Evolutionary conservation across 2,113 vertebrate species (phyloP).

Genomic region (Ictalurus punctatus): DNA sequence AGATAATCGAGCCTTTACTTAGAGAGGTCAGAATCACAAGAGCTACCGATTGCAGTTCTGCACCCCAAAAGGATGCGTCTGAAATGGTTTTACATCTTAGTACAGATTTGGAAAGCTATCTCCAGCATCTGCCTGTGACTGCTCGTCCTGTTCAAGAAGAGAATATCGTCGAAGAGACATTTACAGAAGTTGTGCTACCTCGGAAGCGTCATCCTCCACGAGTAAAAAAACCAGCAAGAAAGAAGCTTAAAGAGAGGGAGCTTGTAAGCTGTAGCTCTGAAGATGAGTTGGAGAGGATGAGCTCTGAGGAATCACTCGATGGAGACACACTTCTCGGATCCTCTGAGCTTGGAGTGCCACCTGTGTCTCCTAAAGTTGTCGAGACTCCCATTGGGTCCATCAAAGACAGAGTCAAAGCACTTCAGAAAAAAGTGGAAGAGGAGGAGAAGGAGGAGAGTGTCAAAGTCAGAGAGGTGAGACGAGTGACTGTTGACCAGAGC

Average conservation of each 20-base stretch:
- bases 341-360: constrained; percentile 41
- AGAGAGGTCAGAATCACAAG: constrained; percentile 69
- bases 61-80: constrained; percentile 59
- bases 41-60: constrained; percentile 49
- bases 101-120: constrained; percentile 67
- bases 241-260: constrained; percentile 84
- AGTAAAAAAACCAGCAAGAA: constrained; percentile 88
- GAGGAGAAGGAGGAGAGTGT: constrained; percentile 81
- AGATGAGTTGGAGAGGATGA: constrained; percentile 72
- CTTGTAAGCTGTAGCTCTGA: constrained; percentile 73
- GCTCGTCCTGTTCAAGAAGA: constrained; percentile 58
- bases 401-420: constrained; percentile 91
- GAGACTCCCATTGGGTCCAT: constrained; percentile 95
- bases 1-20: constrained; percentile 64
- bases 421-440: constrained; percentile 88
- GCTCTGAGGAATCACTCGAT: constrained; percentile 80
- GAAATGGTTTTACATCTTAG: constrained; percentile 69
- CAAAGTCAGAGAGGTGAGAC: constrained; percentile 60
- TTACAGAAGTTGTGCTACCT: constrained; percentile 65
- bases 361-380: constrained; percentile 78
- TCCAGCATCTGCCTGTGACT: constrained; percentile 55
- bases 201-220: constrained; percentile 71
- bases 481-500: constrained; percentile 56
- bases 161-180: constrained; percentile 64
- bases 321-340: constrained; percentile 75